Conservation (phyloP, 2,888 invertebrate species). For the Erebia epiphron region DNA sequence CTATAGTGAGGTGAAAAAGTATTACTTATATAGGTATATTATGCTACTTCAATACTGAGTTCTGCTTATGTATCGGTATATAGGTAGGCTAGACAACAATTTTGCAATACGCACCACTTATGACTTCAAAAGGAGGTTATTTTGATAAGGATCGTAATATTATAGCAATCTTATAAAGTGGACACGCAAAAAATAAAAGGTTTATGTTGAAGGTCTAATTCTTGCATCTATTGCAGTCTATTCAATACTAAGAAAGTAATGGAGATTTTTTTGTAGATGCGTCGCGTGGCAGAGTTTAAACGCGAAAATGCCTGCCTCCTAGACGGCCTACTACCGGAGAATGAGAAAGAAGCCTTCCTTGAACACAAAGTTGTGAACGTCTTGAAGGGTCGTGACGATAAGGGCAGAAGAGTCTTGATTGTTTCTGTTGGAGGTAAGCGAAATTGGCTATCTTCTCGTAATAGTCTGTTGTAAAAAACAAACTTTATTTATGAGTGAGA, state of each 20-base stretch:
- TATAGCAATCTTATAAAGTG: conserved; percentile 33
- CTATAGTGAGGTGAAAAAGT: not conserved
- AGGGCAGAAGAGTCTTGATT: conserved; percentile 88
- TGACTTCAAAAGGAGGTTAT: conserved; percentile 38
- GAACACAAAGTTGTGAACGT: conserved; percentile 90
- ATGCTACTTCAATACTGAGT: not conserved
- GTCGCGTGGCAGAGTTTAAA: conserved; percentile 89
- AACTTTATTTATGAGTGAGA: not conserved
- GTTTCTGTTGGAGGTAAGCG: conserved; percentile 87
- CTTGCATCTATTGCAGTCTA: not conserved
- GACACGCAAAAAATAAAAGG: conserved; percentile 44
- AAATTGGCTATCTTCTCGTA: not conserved
- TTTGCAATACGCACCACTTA: conserved; percentile 21
- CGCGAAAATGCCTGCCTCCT: conserved; percentile 86
- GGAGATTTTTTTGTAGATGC: conserved; percentile 83
- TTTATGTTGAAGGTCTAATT: conserved; percentile 34
- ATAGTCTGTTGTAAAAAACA: not conserved
- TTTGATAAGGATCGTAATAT: conserved; percentile 42
- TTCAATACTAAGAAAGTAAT: not conserved
- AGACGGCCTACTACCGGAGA: conserved; percentile 85
- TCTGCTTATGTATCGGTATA: not conserved
- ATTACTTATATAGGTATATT: too few relatives aligned
- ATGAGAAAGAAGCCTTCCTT: conserved; percentile 86
- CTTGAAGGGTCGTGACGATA: conserved; percentile 88
- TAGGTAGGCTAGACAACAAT: not conserved